Evolutionary conservation across 1,140 invertebrate genomes (phyloP), one percentile per base, ranked within the genome.

Genomic region (Nomia melanderi): DNA sequence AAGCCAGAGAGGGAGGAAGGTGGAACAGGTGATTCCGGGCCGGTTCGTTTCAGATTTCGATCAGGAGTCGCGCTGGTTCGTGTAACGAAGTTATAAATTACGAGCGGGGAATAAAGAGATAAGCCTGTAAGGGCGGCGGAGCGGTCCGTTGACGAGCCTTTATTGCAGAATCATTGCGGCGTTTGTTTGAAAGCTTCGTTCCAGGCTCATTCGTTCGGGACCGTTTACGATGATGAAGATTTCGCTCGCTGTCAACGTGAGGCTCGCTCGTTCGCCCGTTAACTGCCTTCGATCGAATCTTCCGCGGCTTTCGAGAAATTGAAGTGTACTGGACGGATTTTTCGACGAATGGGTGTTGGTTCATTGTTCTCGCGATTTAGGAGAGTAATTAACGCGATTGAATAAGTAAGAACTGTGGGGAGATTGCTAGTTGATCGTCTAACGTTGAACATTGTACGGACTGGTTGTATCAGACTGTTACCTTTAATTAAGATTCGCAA

Each of bases 41-140:
- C 41, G 65, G 39, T 69, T 53, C 73, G 41, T 70, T 70, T 77
- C 41, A 70, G 74, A 77, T 77, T 62, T 77, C 65, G 65, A 77
- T 77, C 74, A 41, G 36, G 20, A 39, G 41, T 39, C 70, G 59
- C 7, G 47, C 47, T n/a, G 6, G 31, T 29, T 56, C 72, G 53
- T n/a, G 63, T 75, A 75, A 75, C 72, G 72, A 77, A 53, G 65
- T 77, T 60, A 70, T 70, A 70, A 70, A 77, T 50, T 67, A 57
- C 63, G 27, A 25, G 47, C 17, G 25, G 12, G 33, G 53, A 75
- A 75, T 75, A 75, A 75, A 75, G 63, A 75, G 72, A 75, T 75
- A 75, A 75, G 72, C 14, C 17, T 20, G 63, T 9, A 39, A 73
- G 50, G 63, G 29, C 17, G 27, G 25, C 27, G 44, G 31, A 3